Percentiles rank a stretch among this genome's conserved stretches.
Evolutionary conservation across 1,140 invertebrate genomes (phyloP).

Genomic region (Gryllus bimaculatus): DNA sequence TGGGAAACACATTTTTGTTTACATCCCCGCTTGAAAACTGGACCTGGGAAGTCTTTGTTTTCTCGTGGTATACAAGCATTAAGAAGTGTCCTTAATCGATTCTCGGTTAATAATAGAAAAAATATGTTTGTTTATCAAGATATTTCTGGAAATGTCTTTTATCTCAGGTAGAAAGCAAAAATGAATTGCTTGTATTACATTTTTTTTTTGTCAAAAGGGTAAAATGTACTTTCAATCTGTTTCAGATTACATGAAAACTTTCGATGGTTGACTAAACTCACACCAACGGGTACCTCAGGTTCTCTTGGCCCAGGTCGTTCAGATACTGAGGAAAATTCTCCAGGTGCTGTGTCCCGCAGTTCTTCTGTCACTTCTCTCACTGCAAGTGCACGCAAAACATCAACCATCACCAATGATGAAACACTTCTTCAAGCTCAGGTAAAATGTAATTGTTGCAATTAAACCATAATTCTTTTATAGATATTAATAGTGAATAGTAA

Average conservation of each 20-base stretch:
- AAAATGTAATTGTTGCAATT: too few species aligned
- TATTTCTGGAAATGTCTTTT: slow-evolving; percentile 57
- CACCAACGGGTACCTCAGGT: slow-evolving; percentile 7
- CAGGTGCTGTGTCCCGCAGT: slow-evolving; percentile 35
- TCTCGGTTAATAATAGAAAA: slow-evolving; percentile 62
- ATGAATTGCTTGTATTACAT: slow-evolving; percentile 7
- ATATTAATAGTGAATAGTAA: too few species aligned
- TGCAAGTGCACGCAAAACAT: slow-evolving; percentile 25
- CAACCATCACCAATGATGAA: not conserved
- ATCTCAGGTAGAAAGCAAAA: slow-evolving; percentile 40
- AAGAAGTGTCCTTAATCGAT: slow-evolving; percentile 55
- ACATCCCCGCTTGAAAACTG: slow-evolving; percentile 62
- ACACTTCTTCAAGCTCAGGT: not conserved
- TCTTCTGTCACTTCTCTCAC: slow-evolving; percentile 37
- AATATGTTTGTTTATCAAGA: slow-evolving; percentile 78
- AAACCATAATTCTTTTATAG: too few species aligned
- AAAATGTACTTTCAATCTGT: slow-evolving; percentile 42
- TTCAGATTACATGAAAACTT: slow-evolving; percentile 41
- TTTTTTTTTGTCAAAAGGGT: not conserved
- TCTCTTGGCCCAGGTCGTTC: slow-evolving; percentile 7
- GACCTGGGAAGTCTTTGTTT: slow-evolving; percentile 46
- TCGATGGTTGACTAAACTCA: slow-evolving; percentile 17
- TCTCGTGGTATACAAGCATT: slow-evolving; percentile 55
- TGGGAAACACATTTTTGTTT: slow-evolving; percentile 61
- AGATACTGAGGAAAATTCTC: slow-evolving; percentile 30